Evolutionary conservation across 2,888 invertebrate species (phyloP), one percentile per base, ranked within the genome.

Genomic region (Sphaerophoria rueppellii): DNA sequence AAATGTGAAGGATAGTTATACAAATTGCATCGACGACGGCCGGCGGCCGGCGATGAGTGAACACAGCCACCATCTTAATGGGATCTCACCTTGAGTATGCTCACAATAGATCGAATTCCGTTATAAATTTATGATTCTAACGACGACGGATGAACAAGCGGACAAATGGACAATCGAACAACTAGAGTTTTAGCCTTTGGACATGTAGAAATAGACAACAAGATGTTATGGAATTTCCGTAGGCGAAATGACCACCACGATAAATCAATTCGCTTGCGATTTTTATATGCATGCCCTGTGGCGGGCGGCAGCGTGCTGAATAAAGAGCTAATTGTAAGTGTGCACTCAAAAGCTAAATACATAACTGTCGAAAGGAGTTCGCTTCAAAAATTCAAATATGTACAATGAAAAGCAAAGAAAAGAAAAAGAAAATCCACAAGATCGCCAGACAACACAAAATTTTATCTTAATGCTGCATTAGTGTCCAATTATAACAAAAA

Each of bases 401-500:
- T n/a, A n/a, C n/a, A n/a, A n/a, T n/a, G n/a, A n/a, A n/a, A n/a
- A n/a, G n/a, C n/a, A n/a, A n/a, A n/a, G 40, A 9, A 43, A 43
- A 40, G 24, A 69, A 35, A 60, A 69, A 54, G 16, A 58, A 52
- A 55, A 61, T 55, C 61, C 69, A 74, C 2, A 55, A 54, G 6
- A 9, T 7, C 40, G 9, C 6, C 40, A 40, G 9, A 40, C 40
- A 7, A 6, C 60, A 69, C 48, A 54, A 71, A 67, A 48, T 54
- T 52, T 11, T 46, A 75, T 81, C 61, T 69, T 77, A 77, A 77
- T 82, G 43, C 72, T 57, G 50, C 63, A 76, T 81, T 81, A 81
- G 63, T 71, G 81, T 80, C 75, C 75, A 81, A 81, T 81, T 81
- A 81, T 52, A 70, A 57, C 40, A 74, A 60, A 50, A 79, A 65